Evolutionary conservation across 2,797 vertebrate genomes (phyloP).

Genomic region (Hozukius guyotensis): DNA sequence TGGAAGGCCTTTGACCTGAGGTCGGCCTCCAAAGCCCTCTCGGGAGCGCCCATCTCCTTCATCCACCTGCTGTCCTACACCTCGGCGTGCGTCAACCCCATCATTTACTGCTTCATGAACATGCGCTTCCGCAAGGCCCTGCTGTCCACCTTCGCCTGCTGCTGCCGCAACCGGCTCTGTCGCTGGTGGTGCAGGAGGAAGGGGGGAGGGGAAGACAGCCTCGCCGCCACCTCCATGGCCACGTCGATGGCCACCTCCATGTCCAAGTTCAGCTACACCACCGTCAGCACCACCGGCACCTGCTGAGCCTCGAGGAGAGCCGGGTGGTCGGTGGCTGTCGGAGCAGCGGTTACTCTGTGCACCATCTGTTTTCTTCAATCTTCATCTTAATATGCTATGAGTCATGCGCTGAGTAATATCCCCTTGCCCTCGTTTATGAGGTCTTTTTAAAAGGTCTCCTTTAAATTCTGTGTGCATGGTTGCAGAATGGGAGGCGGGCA

Average conservation of each 20-base stretch:
- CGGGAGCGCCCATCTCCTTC: slow-evolving; percentile 93
- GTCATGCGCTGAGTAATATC: slow-evolving; percentile 46
- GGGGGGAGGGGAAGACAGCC: slow-evolving; percentile 68
- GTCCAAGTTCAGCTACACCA: slow-evolving; percentile 93
- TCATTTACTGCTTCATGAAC: slow-evolving; percentile 99
- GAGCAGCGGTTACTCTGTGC: background rate
- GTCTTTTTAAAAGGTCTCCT: slow-evolving; percentile 48
- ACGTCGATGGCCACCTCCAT: slow-evolving; percentile 83
- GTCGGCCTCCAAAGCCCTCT: slow-evolving; percentile 82
- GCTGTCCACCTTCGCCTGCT: slow-evolving; percentile 85
- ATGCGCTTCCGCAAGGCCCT: slow-evolving; percentile 92
- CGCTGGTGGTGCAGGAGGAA: slow-evolving; percentile 50
- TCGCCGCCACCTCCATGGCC: slow-evolving; percentile 62
- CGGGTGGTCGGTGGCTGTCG: background rate
- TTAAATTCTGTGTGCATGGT: slow-evolving; percentile 53
- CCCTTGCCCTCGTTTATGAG: slow-evolving; percentile 16
- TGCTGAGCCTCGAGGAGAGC: slow-evolving; percentile 66
- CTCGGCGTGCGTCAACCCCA: slow-evolving; percentile 91
- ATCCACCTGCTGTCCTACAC: slow-evolving; percentile 93
- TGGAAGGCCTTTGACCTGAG: slow-evolving; percentile 89
- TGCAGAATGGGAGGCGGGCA: slow-evolving; percentile 32
- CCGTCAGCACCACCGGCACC: slow-evolving; percentile 88
- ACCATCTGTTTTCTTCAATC: slow-evolving; percentile 40
- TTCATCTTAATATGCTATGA: slow-evolving; percentile 37
- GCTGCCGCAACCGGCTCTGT: slow-evolving; percentile 66